These are phyloP conservation scores for Nanorana parkeri DNA, from an alignment of 2,113 vertebrate genomes.

Conservation along the genomic window DNA sequence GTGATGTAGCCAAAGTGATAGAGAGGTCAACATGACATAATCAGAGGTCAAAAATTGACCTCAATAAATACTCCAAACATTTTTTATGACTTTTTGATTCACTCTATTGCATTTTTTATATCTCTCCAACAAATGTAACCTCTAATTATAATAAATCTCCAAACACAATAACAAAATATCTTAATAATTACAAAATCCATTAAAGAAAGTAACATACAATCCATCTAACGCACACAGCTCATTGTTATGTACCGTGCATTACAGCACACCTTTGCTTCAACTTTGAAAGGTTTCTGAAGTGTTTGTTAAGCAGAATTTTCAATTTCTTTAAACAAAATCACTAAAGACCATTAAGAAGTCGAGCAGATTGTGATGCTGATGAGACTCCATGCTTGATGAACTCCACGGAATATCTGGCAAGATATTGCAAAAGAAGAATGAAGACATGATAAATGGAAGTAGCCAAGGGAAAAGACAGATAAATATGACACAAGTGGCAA, in stretches of 20 bases:
- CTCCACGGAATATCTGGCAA: slow-evolving; percentile 33
- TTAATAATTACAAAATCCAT: background rate
- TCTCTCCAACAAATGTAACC: background rate
- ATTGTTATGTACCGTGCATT: slow-evolving; percentile 10
- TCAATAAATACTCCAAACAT: no score
- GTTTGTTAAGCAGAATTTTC: slow-evolving; percentile 34
- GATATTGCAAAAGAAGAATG: slow-evolving; percentile 33
- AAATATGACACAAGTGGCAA: slow-evolving; percentile 25
- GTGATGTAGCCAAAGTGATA: no score
- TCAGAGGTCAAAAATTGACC: no score
- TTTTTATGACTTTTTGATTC: no score
- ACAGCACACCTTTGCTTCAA: background rate
- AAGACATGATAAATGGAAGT: slow-evolving; percentile 29
- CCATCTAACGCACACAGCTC: background rate
- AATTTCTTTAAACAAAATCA: slow-evolving; percentile 40
- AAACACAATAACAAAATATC: background rate
- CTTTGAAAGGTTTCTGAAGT: background rate
- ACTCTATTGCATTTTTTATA: background rate
- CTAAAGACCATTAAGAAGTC: slow-evolving; percentile 42
- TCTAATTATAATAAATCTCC: background rate
- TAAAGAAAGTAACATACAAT: background rate
- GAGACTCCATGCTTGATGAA: slow-evolving; percentile 34
- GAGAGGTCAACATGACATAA: no score
- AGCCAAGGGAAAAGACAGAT: slow-evolving; percentile 36
- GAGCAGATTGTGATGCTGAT: slow-evolving; percentile 47